Base-by-base conservation (phyloP, 2,113 vertebrate species). In the Progne subis region DNA sequence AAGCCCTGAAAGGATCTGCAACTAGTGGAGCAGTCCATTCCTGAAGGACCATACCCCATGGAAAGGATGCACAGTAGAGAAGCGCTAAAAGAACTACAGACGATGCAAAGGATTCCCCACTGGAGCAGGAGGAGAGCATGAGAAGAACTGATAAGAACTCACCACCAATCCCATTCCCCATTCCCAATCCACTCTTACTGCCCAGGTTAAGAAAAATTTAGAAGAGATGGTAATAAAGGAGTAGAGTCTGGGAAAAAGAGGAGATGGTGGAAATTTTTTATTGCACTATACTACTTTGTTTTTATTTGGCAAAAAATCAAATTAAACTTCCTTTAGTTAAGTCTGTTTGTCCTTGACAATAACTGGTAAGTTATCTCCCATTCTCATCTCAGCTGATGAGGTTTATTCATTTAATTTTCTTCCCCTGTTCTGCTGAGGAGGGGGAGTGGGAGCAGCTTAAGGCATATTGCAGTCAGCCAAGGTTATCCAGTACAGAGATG, bases 161-260 rank as follows among this genome's bases (percentile, higher is more conserved):
- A 41, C 11, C 13, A 32, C 25, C 34, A 23, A 47, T 18, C 47
- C 28, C 14, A 61, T 34, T 72, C 20, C 34, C 11, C 13, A 34
- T 46, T 61, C 23, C 26, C 0, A 0, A 53, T 47, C 37, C 25
- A n/a, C 7, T 4, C 24, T 26, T 6, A 4, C 13, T 5, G 0
- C 21, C 18, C 5, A 1, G 2, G 14, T 32, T 25, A 26, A 71
- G 8, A 5, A 81, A 44, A 60, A 53, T 11, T 39, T 46, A 72
- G 15, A 65, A 34, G 47, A 29, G 1, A 12, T 69, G 8, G 6
- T 12, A 83, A 46, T 23, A 29, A 76, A 76, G 5, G 8, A 77
- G 4, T 47, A 19, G 5, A 61, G 14, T 8, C 17, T 37, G 11
- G 14, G 32, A 61, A 80, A 37, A 65, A 55, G 4, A 34, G 6